Conservation (phyloP, 2,797 vertebrate genomes). For the Kryptolebias ocellatus region DNA sequence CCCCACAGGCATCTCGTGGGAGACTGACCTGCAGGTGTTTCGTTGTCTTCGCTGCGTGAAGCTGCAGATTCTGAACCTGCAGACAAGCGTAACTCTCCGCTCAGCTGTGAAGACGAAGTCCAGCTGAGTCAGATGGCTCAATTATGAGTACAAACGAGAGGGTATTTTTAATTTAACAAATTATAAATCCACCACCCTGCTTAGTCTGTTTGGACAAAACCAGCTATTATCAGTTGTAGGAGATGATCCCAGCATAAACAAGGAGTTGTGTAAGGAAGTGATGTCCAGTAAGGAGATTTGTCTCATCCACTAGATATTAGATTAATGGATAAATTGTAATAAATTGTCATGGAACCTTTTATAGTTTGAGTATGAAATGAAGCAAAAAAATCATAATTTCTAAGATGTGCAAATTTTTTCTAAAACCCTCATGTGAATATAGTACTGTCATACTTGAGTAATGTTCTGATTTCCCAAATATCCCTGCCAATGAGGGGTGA, state of each 20-base stretch:
- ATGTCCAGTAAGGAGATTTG: constrained; percentile 1
- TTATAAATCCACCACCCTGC: constrained; percentile 33
- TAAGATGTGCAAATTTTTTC: background rate
- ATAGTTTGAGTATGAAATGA: no score
- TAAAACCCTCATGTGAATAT: background rate
- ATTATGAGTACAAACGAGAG: constrained; percentile 58
- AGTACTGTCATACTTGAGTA: background rate
- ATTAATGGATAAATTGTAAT: no score
- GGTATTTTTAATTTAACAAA: constrained; percentile 45
- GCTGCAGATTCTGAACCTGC: constrained; percentile 43
- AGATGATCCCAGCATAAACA: constrained; percentile 29
- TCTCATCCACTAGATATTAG: no score
- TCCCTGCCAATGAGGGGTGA: background rate
- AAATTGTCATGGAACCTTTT: no score
- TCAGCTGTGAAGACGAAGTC: constrained; percentile 66
- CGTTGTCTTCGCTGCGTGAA: constrained; percentile 48
- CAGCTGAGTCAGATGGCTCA: constrained; percentile 62
- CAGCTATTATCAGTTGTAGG: constrained; percentile 32
- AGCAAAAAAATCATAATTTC: no score
- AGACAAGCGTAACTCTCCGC: constrained; percentile 28
- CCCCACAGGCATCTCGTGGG: constrained; percentile 11
- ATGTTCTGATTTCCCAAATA: background rate
- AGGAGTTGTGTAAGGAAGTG: constrained; percentile 15
- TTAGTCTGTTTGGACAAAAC: constrained; percentile 52
- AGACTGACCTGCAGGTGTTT: constrained; percentile 48